Evolutionary conservation across 2,113 vertebrate species (phyloP), one percentile per base, ranked within the genome.

Genomic region (Notarius quadriscutis): DNA sequence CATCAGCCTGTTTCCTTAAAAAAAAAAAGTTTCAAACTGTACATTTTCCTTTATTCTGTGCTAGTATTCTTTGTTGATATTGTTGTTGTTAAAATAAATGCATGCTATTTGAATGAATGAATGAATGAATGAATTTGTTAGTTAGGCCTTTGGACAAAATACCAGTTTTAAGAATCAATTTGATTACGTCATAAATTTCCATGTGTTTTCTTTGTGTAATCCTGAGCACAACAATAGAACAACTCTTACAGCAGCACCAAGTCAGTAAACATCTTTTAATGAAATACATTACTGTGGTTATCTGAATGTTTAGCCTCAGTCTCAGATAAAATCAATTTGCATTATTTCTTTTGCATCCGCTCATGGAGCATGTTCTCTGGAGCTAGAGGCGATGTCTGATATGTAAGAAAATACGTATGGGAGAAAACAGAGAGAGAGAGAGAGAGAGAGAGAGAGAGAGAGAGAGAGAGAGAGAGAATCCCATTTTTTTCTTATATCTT

Each of bases 251-350:
- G 22, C 14, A 17, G 69, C 69, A 77, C 84, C 74, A 83, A 50
- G 55, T 22, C 48, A 62, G 34, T 34, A 81, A 88, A 91, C 78
- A 85, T 67, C 86, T 87, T 93, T 91, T 90, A 91, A 87, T 67
- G 58, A 88, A 92, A 91, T 87, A 86, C 88, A 89, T 90, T 89
- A 89, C 88, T 91, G 90, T 90, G 89, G 93, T 92, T 91, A 93
- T 91, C 86, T 89, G 91, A 90, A 89, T 91, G 91, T 87, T 90
- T 83, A 72, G 83, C 57, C 17, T 69, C 83, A 88, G 87, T 81
- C 86, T 91, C 63, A 22, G 75, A 81, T 90, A 81, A 93, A 93
- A 93, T 93, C 91, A 90, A 91, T 93, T 91, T 92, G 77, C 88
- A 90, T 57, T 89, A 84, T 92, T 91, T 90, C 89, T 92, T 90